These are phyloP conservation scores for Macrosoma leucophasiata DNA, from an alignment of 2,888 invertebrate genomes.

Conservation along the genomic window DNA sequence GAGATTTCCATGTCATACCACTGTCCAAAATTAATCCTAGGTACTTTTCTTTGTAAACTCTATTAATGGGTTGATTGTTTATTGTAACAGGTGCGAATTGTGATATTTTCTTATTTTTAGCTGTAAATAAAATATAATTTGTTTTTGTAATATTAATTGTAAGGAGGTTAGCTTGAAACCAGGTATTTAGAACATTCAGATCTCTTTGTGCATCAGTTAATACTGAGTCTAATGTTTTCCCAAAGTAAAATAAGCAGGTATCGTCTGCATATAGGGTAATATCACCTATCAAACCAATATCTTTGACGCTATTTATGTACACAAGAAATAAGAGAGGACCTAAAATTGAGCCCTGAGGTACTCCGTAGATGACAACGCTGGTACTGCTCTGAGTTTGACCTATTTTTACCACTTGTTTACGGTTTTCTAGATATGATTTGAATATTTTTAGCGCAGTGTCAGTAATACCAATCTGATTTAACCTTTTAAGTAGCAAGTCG, in stretches of 20 bases:
- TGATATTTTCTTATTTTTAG: constrained; percentile 6
- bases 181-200: constrained; percentile 14
- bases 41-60: constrained; percentile 18
- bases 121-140: constrained; percentile 3
- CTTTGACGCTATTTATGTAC: constrained; percentile 9
- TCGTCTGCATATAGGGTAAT: constrained; percentile 8
- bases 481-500: constrained; percentile 7
- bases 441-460: constrained; percentile 11
- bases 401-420: constrained; percentile 17
- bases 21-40: constrained; percentile 21
- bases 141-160: constrained; percentile 6
- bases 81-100: constrained; percentile 1
- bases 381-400: constrained; percentile 3
- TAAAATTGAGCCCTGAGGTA: constrained; percentile 16
- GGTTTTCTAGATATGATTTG: constrained; percentile 13
- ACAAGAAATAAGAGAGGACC: constrained; percentile 14
- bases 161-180: constrained; percentile 19
- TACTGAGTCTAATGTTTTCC: constrained; percentile 9
- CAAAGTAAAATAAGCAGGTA: constrained; percentile 21
- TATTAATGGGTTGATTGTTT: constrained; percentile 2
- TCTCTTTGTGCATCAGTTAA: constrained; percentile 16
- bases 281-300: constrained; percentile 3
- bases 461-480: constrained; percentile 10
- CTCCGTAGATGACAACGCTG: constrained; percentile 6
- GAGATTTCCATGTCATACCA: constrained; percentile 19